A percentile compares a stretch with the other conserved stretches of the same genome.
These are phyloP conservation scores for Zoanthus sansibaricus DNA, from an alignment of 92 coral and sea anemone genomes.

Conservation along the genomic window DNA sequence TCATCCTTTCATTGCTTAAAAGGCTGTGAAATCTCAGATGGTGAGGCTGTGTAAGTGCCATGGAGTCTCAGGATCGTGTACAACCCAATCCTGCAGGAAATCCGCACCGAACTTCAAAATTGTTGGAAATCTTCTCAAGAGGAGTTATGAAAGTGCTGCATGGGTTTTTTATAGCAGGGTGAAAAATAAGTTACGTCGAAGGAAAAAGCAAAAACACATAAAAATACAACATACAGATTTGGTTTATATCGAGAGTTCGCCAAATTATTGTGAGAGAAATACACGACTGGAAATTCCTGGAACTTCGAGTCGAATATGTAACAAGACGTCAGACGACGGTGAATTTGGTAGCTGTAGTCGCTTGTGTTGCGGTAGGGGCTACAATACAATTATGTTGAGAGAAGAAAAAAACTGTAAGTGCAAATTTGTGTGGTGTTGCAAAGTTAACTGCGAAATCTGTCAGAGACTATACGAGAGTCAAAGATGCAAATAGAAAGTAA, in stretches of 20 bases:
- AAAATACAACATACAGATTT: constrained; percentile 61
- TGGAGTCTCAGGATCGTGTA: constrained; percentile 90
- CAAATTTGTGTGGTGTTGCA: constrained; percentile 90
- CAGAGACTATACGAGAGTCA: constrained; percentile 75
- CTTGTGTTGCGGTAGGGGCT: constrained; percentile 93
- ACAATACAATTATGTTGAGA: constrained; percentile 85
- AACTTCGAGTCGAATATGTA: constrained; percentile 88
- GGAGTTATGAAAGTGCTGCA: constrained; percentile 70
- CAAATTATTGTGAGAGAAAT: constrained; percentile 85
- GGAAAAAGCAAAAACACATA: constrained; percentile 68
- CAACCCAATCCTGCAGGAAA: constrained; percentile 82
- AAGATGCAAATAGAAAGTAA: constrained; percentile 73
- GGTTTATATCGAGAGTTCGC: constrained; percentile 79
- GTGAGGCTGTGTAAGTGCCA: constrained; percentile 89
- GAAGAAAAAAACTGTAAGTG: constrained; percentile 81
- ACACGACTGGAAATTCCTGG: constrained; percentile 78
- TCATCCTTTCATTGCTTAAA: background rate
- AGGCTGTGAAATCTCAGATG: constrained; percentile 79
- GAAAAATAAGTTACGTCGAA: constrained; percentile 65
- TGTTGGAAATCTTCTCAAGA: constrained; percentile 74
- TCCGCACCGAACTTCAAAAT: constrained; percentile 73
- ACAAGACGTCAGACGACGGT: constrained; percentile 71
- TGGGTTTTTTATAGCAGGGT: constrained; percentile 69
- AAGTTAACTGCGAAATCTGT: constrained; percentile 83
- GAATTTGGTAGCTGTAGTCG: constrained; percentile 80